phyloP scores from a whole-genome alignment of 2,888 invertebrate genomes.

The Dioctria rufipes region DNA sequence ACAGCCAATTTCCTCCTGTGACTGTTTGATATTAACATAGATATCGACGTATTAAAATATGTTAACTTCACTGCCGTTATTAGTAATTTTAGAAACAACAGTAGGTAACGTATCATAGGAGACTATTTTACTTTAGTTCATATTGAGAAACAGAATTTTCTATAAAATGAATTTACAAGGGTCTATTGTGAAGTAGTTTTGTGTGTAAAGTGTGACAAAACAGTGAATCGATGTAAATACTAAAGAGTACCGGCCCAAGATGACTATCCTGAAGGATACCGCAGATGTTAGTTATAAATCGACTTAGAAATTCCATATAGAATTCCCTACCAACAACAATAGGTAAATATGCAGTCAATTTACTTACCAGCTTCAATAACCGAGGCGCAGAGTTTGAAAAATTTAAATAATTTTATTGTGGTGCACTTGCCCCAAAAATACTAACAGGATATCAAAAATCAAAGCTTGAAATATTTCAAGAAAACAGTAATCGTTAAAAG shows the following conservation, averaged over 20 bases:
- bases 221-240: not conserved
- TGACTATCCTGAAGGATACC: not conserved
- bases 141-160: slow-evolving; percentile 15
- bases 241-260: not conserved
- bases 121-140: slow-evolving; percentile 28
- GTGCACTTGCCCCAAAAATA: too few species aligned
- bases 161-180: not conserved
- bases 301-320: not conserved
- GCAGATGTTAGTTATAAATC: not conserved
- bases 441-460: too few species aligned
- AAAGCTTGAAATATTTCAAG: too few species aligned
- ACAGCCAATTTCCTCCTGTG: not conserved
- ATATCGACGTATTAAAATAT: slow-evolving; percentile 43
- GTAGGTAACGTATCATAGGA: slow-evolving; percentile 27
- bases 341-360: too few species aligned
- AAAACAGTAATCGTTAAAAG: too few species aligned
- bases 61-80: slow-evolving; percentile 50
- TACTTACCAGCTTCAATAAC: too few species aligned
- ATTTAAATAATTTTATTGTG: too few species aligned
- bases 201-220: not conserved
- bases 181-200: not conserved
- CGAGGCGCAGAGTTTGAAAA: too few species aligned
- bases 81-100: slow-evolving; percentile 39
- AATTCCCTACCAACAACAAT: too few species aligned
- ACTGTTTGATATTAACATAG: slow-evolving; percentile 39